Conservation (phyloP, 1,140 invertebrate species). For the Dryas iulia region DNA sequence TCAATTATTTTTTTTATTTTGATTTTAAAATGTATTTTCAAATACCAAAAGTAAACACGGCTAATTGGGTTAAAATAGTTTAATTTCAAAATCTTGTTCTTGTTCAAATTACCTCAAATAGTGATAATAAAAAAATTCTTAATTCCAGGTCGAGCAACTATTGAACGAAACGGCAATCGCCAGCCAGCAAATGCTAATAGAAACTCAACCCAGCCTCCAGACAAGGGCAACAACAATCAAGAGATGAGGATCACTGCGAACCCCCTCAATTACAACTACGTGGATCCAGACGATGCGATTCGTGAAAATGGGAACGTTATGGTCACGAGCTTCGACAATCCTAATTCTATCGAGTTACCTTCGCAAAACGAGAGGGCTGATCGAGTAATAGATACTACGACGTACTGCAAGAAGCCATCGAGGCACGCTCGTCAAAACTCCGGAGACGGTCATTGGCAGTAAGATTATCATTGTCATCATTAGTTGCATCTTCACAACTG, state of each 20-base stretch:
- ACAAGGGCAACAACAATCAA: conserved; percentile 70
- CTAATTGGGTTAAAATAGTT: no score
- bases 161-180: conserved; percentile 85
- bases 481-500: conserved; percentile 46
- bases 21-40: no score
- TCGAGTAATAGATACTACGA: conserved; percentile 84
- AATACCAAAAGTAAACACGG: no score
- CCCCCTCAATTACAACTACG: conserved; percentile 85
- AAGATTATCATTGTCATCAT: conserved; percentile 65
- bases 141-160: conserved; percentile 86
- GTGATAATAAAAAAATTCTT: not conserved
- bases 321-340: conserved; percentile 87
- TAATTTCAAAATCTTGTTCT: no score
- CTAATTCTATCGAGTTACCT: conserved; percentile 86
- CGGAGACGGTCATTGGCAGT: conserved; percentile 77
- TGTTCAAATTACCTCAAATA: not conserved
- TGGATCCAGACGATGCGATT: conserved; percentile 83
- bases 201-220: conserved; percentile 57
- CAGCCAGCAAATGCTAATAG: conserved; percentile 70
- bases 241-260: conserved; percentile 88
- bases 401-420: conserved; percentile 84
- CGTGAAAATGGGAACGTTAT: conserved; percentile 76
- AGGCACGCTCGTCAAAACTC: conserved; percentile 69
- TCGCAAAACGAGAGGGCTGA: conserved; percentile 70
- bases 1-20: no score